Evolutionary conservation across 2,888 invertebrate genomes (phyloP), one percentile per base, ranked within the genome.

Genomic region (Dendrolimus pini): DNA sequence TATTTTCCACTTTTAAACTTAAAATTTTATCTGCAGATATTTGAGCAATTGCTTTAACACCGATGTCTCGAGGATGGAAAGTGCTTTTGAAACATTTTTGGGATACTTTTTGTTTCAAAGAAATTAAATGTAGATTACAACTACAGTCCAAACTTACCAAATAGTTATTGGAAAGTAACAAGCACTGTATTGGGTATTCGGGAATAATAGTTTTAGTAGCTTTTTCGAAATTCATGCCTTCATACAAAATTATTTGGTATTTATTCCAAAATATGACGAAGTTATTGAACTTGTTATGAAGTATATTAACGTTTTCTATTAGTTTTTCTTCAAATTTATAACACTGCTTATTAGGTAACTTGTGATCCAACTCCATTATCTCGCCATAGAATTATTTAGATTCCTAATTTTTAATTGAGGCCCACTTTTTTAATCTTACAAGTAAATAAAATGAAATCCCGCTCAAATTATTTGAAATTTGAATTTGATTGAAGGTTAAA

Each of bases 221-320:
- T 56, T 57, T 64, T 12, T 77, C 69, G 14, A 86, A 77, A 55
- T 79, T 70, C 0, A 70, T 58, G 52, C 78, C 69, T 60, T 82
- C 77, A 60, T 84, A 85, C 7, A 86, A 57, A 55, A 83, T 82
- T 69, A 90, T 77, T 77, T 89, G 86, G 69, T 79, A 84, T 65
- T 78, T 84, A 70, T 88, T 89, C 89, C 88, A 90, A 41, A 86
- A 62, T 56, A 80, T 60, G 30, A 77, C 58, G 58, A 68, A 70
- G 6, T 68, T 67, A 59, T 69, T 80, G 1, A 68, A 63, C 2
- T 67, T 57, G 65, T 79, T 79, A 64, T 75, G 74, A 60, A 63
- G 60, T 55, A 89, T 68, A 57, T 79, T 81, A 41, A 89, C 62
- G 60, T 70, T 80, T 53, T 72, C 75, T 7, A 78, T 52, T 57